A percentile compares a stretch with the other conserved stretches of the same genome.
phyloP scores from a whole-genome alignment of 2,797 vertebrate genomes.

The Mallotus villosus region DNA sequence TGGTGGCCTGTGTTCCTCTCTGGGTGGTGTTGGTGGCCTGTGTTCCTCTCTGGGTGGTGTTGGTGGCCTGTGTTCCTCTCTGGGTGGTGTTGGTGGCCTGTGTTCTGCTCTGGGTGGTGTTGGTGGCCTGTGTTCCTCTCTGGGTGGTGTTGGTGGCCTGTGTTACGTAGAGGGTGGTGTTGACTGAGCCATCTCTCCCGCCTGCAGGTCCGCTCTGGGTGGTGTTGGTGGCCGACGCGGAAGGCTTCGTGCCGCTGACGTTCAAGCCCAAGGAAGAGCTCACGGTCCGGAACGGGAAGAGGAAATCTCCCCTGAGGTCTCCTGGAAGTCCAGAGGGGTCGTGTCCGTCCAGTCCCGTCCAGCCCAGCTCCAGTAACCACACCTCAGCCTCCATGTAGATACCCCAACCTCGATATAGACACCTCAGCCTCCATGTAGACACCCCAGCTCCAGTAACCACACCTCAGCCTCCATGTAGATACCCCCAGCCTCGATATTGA shows the following conservation, averaged over 20 bases:
- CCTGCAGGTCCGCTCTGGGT: conserved; percentile 86
- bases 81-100: too few species aligned
- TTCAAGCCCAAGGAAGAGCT: conserved; percentile 85
- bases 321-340: conserved; percentile 53
- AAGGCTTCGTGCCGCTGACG: conserved; percentile 88
- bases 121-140: too few species aligned
- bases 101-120: too few species aligned
- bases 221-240: conserved; percentile 83
- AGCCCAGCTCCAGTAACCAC: conserved; percentile 1
- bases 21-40: too few species aligned
- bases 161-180: not conserved
- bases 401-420: not conserved
- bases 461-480: too few species aligned
- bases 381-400: conserved; percentile 28
- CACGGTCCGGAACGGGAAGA: conserved; percentile 81
- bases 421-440: not conserved
- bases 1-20: too few species aligned
- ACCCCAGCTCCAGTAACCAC: too few species aligned
- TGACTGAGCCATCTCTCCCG: not conserved
- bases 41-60: too few species aligned
- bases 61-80: too few species aligned
- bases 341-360: conserved; percentile 55
- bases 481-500: too few species aligned
- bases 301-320: conserved; percentile 57
- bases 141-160: too few species aligned